Conservation (phyloP, 2,797 vertebrate genomes). For the Sternarchorhynchus goeldii region DNA sequence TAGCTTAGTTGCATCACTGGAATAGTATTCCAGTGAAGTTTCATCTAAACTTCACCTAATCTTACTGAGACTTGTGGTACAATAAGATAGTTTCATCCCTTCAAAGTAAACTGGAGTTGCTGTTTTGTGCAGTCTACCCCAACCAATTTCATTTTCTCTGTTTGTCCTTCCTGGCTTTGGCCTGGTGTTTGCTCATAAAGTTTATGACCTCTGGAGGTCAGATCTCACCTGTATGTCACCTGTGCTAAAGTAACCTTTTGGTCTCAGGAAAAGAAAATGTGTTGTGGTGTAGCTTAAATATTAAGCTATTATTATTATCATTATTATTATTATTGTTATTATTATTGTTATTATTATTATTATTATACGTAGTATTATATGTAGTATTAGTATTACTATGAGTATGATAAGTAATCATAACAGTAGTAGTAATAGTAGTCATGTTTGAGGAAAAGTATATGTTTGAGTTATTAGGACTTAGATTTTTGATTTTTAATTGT, state of each 20-base stretch:
- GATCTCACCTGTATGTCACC: conserved; percentile 49
- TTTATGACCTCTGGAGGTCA: conserved; percentile 46
- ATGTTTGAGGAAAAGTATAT: too few relatives aligned
- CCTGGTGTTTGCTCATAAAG: conserved; percentile 51
- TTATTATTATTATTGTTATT: too few relatives aligned
- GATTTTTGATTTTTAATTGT: background rate
- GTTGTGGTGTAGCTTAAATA: background rate
- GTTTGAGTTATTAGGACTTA: background rate
- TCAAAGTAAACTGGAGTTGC: background rate
- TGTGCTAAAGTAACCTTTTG: conserved; percentile 24
- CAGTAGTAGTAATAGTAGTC: too few relatives aligned
- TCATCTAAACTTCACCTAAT: background rate
- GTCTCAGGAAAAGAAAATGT: background rate
- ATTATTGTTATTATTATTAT: too few relatives aligned
- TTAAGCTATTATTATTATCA: too few relatives aligned
- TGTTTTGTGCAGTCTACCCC: background rate
- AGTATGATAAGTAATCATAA: too few relatives aligned
- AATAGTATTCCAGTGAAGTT: background rate
- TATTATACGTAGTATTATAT: too few relatives aligned
- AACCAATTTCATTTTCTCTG: conserved; percentile 2
- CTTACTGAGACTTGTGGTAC: background rate
- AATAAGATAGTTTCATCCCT: conserved; percentile 18
- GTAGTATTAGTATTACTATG: too few relatives aligned
- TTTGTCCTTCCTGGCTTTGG: conserved; percentile 29
- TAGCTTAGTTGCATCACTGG: background rate